Evolutionary conservation across 2,113 vertebrate species (phyloP).

Genomic region (Oncorhynchus nerka): DNA sequence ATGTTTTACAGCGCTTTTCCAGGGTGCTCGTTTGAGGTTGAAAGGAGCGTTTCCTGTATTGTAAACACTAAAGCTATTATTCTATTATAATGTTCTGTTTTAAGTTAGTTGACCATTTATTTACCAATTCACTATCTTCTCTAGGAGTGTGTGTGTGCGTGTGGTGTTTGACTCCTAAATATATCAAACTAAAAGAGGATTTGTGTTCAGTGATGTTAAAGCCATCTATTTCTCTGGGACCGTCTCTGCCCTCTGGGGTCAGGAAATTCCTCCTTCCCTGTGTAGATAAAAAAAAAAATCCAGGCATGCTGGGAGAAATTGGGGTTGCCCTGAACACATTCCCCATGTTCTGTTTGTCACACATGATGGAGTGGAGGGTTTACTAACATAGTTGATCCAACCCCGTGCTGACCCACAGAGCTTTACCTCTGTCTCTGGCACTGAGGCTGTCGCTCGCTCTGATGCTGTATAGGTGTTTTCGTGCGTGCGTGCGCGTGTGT

Average conservation of each 20-base stretch:
- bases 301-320: conserved; percentile 25
- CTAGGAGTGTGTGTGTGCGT: no score
- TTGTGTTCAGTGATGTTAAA: background rate
- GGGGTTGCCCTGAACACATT: conserved; percentile 52
- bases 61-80: background rate
- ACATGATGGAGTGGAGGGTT: conserved; percentile 61
- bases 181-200: no score
- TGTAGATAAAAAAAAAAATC: conserved; percentile 40
- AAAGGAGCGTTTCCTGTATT: no score
- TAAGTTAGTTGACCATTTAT: no score
- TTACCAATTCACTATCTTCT: no score
- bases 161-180: no score
- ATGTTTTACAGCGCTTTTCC: no score
- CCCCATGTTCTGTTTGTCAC: conserved; percentile 45
- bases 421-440: background rate
- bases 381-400: conserved; percentile 58
- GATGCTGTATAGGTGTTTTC: conserved; percentile 14
- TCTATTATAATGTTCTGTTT: background rate
- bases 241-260: conserved; percentile 32
- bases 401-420: conserved; percentile 52
- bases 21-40: no score
- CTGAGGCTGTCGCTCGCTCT: conserved; percentile 7
- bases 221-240: background rate
- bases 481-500: conserved; percentile 19
- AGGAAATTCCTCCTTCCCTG: conserved; percentile 43